Base-by-base conservation (phyloP, 2,888 invertebrate species). In the Ichneumon xanthorius region DNA sequence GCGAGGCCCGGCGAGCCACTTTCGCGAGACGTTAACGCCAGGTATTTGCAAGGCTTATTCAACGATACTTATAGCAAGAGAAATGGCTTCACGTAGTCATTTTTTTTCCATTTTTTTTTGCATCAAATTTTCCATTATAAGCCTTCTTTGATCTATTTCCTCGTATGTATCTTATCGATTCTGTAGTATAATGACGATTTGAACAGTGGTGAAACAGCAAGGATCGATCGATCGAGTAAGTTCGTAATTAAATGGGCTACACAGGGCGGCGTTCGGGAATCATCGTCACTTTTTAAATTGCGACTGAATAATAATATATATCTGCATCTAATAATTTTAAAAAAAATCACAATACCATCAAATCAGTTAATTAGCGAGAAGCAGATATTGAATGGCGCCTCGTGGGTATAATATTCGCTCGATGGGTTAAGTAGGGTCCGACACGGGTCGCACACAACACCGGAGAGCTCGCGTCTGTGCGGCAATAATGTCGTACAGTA, bases 211-310 rank as follows among this genome's bases (percentile, higher is more conserved):
- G 40, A n/a, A 22, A 19, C 22, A 61, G 61, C 71, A 72, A 82
- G 82, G 82, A 77, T 82, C 65, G 82, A 82, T 82, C 82, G 82
- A 77, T 45, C 67, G 67, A 68, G 55, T 53, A 33, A 19, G 11
- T 72, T 40, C 55, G 11, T 19, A 58, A 72, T 72, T 72, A n/a
- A 26, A 26, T 26, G 6, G 16, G 30, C 1, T 37, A 22, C 14
- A 37, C 3, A 11, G n/a, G 9, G 33, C 4, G 2, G 45, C 45
- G 16, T 40, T 22, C 16, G 11, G 3, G 22, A 58, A 55, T 53
- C 26, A 26, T 4, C 58, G 11, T 1, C 26, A 58, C 14, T 14
- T 58, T 22, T 58, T 48, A 14, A 48, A 14, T 26, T 26, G 58
- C 58, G 26, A 58, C 9, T 55, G 19, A 7, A 55, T 9, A 22